These are phyloP conservation scores for Bombus balteatus DNA, from an alignment of 1,140 invertebrate genomes.

Conservation along the genomic window DNA sequence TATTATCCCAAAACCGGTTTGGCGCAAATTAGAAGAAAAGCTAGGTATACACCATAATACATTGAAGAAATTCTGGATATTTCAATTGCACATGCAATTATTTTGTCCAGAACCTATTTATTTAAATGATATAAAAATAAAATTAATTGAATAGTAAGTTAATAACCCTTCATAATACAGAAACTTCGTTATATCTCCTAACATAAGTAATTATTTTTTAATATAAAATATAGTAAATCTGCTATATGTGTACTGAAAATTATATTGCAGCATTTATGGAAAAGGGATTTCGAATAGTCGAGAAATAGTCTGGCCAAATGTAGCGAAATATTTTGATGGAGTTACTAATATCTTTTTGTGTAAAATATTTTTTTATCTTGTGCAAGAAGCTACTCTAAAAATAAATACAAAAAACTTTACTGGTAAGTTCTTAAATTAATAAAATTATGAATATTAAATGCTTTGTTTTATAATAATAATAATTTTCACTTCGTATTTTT, in stretches of 20 bases:
- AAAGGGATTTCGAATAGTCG: slow-evolving; percentile 56
- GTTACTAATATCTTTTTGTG: slow-evolving; percentile 66
- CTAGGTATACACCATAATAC: slow-evolving; percentile 60
- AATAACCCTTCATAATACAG: neutral
- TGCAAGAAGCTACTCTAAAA: slow-evolving; percentile 16
- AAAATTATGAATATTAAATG: neutral
- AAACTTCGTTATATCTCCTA: neutral
- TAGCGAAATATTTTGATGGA: slow-evolving; percentile 71
- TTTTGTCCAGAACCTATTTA: slow-evolving; percentile 70
- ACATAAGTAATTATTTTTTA: neutral
- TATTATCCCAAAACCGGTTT: slow-evolving; percentile 67
- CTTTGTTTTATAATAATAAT: neutral
- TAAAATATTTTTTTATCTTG: slow-evolving; percentile 50
- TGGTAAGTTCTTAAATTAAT: slow-evolving; percentile 44
- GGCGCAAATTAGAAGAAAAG: slow-evolving; percentile 70
- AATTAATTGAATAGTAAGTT: slow-evolving; percentile 77
- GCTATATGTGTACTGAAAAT: neutral
- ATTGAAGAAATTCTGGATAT: slow-evolving; percentile 70
- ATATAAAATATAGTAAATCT: neutral
- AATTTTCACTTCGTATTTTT: slow-evolving; percentile 35
- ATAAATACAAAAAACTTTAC: slow-evolving; percentile 29
- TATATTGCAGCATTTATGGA: slow-evolving; percentile 69
- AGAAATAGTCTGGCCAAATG: slow-evolving; percentile 68
- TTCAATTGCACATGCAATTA: slow-evolving; percentile 75
- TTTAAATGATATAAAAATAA: slow-evolving; percentile 74